A percentile compares a stretch with the other conserved stretches of the same genome.
phyloP scores from a whole-genome alignment of 2,888 invertebrate genomes.

The Cheilosia impressa region DNA sequence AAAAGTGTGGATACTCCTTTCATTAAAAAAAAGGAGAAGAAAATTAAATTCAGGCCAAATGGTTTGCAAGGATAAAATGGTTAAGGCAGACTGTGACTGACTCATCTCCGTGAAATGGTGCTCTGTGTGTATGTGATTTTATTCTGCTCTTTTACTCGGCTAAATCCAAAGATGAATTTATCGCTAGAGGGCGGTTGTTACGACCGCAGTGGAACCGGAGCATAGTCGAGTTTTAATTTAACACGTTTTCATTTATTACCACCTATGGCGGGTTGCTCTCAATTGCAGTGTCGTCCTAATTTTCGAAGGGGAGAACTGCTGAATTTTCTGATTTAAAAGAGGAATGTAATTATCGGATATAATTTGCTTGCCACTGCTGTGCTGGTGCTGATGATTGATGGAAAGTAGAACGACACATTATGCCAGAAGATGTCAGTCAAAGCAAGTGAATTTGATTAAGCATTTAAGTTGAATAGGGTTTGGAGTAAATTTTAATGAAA shows the following conservation, averaged over 20 bases:
- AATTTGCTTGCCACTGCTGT: constrained; percentile 51
- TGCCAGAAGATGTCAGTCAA: constrained; percentile 43
- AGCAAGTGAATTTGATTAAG: constrained; percentile 8
- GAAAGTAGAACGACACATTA: constrained; percentile 31
- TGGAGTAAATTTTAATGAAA: too few relatives aligned
- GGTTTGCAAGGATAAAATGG: constrained; percentile 70
- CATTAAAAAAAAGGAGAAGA: constrained; percentile 13
- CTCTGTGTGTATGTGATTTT: constrained; percentile 23
- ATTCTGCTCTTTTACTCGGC: constrained; percentile 22
- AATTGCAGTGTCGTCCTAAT: constrained; percentile 65
- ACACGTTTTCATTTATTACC: constrained; percentile 72
- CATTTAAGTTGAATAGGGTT: too few relatives aligned
- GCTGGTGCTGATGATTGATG: constrained; percentile 7
- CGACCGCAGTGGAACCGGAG: constrained; percentile 47
- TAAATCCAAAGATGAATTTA: constrained; percentile 39
- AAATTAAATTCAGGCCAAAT: constrained; percentile 63
- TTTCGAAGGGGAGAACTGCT: constrained; percentile 29
- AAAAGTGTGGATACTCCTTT: constrained; percentile 52
- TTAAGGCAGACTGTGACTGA: constrained; percentile 53
- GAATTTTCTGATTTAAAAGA: constrained; percentile 41
- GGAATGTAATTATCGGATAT: constrained; percentile 55
- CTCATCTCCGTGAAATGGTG: constrained; percentile 55
- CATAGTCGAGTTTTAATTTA: constrained; percentile 65
- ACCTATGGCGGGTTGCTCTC: constrained; percentile 70
- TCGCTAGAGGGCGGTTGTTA: constrained; percentile 55